Evolutionary conservation across 2,113 vertebrate genomes (phyloP), one percentile per base, ranked within the genome.

Genomic region (Manacus vitellinus): DNA sequence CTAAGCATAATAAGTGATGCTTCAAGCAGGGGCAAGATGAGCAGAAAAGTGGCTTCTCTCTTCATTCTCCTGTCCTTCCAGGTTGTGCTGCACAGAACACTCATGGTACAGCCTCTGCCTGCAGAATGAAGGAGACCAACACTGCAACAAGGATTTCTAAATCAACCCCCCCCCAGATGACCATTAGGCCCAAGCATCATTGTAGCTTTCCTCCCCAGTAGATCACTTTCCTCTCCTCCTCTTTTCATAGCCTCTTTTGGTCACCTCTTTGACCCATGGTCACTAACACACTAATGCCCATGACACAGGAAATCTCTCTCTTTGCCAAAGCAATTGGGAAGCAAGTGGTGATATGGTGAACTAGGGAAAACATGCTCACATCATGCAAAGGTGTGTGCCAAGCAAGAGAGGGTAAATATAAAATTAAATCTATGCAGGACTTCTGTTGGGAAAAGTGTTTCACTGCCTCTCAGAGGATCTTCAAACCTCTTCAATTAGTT

Each of bases 141-240:
- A 39, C 37, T 46, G 37, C 47, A 67, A 51, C 12, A 51, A 20
- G 8, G 46, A 62, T 67, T 91, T 88, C n/a, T 27, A 65, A 80
- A 58, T 10, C 16, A 54, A 52, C 39, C 33, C 5, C 0, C 0
- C 27, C 27, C 14, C 49, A 39, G 35, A 20, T 24, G 18, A 39
- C 18, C 28, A 65, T 49, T 58, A 87, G 22, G 15, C 23, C 11
- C 35, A 61, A 0, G 1, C 10, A 76, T 39, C 14, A 51, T 4
- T 67, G 14, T 11, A 49, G 39, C 17, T 62, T 39, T 39, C 62
- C 28, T 43, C 12, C 28, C 39, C 39, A 41, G 28, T 14, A 43
- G 19, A 65, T 43, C 19, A 65, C 27, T 41, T 21, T 63, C 18
- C 39, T 31, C 28, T 65, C 19, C 70, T 55, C 21, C 30, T 41